Evolutionary conservation across 2,113 vertebrate genomes (phyloP).

Genomic region (Kobus ellipsiprymnus): DNA sequence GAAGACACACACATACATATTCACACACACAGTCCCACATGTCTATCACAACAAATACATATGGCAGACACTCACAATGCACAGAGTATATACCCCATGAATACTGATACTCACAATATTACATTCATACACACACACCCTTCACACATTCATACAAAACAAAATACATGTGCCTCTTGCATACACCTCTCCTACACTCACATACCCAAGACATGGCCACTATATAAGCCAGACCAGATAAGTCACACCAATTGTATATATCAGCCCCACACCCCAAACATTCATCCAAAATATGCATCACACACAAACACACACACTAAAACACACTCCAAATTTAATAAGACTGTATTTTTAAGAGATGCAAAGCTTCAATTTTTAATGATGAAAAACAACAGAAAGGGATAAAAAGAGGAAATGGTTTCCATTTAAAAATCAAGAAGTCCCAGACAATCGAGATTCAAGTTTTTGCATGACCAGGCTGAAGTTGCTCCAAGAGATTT

Average conservation of each 20-base stretch:
- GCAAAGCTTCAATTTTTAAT: constrained; percentile 47
- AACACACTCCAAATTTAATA: constrained; percentile 27
- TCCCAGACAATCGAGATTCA: neutral
- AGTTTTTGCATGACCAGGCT: neutral
- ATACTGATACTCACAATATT: neutral
- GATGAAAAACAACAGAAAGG: constrained; percentile 22
- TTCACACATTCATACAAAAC: neutral
- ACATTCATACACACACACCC: neutral
- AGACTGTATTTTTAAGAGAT: neutral
- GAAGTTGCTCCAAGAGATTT: neutral
- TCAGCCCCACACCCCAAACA: neutral
- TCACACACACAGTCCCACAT: neutral
- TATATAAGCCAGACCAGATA: neutral
- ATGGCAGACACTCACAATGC: neutral
- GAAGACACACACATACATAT: neutral
- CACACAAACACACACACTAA: neutral
- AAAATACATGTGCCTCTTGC: neutral
- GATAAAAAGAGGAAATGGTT: neutral
- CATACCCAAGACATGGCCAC: neutral
- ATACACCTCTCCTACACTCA: neutral
- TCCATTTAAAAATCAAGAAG: constrained; percentile 5
- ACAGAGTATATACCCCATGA: neutral
- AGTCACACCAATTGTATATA: neutral
- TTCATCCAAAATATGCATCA: neutral
- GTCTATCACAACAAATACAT: neutral